phyloP scores from a whole-genome alignment of 2,888 invertebrate species.

The Pelosia muscerda region DNA sequence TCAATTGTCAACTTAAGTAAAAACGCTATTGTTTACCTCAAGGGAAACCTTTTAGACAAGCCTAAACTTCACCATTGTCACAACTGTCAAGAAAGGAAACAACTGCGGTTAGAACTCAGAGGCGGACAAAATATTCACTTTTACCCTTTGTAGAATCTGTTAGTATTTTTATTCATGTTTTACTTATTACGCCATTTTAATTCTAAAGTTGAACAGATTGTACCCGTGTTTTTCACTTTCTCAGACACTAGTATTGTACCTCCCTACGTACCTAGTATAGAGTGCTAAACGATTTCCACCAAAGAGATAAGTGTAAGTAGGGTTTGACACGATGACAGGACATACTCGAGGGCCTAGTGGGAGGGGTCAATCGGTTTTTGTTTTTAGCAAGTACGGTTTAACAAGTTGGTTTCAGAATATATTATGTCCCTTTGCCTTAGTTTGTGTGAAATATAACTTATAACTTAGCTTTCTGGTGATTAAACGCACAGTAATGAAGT shows the following conservation, averaged over 20 bases:
- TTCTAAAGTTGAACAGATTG: not conserved
- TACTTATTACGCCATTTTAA: not conserved
- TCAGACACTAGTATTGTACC: not conserved
- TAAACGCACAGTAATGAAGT: too few relatives aligned
- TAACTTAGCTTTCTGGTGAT: too few relatives aligned
- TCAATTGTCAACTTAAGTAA: slow-evolving; percentile 43
- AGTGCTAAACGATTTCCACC: not conserved
- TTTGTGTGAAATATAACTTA: too few relatives aligned
- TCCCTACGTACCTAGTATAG: not conserved
- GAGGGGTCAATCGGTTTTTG: too few relatives aligned
- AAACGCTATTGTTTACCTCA: slow-evolving; percentile 42
- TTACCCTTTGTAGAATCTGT: slow-evolving; percentile 14
- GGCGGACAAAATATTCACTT: slow-evolving; percentile 31
- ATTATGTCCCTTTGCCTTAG: too few relatives aligned
- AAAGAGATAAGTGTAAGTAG: too few relatives aligned
- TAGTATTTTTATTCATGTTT: not conserved
- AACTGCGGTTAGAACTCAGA: slow-evolving; percentile 35
- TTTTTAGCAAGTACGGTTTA: too few relatives aligned
- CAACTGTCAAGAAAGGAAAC: slow-evolving; percentile 56
- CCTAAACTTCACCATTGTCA: slow-evolving; percentile 51
- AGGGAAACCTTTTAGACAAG: slow-evolving; percentile 46
- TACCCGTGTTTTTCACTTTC: not conserved
- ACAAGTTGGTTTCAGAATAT: too few relatives aligned
- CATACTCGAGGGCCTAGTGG: too few relatives aligned
- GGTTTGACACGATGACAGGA: too few relatives aligned